Base-by-base conservation (phyloP, 2,113 vertebrate genomes). In the Epinephelus cyanopodus region DNA sequence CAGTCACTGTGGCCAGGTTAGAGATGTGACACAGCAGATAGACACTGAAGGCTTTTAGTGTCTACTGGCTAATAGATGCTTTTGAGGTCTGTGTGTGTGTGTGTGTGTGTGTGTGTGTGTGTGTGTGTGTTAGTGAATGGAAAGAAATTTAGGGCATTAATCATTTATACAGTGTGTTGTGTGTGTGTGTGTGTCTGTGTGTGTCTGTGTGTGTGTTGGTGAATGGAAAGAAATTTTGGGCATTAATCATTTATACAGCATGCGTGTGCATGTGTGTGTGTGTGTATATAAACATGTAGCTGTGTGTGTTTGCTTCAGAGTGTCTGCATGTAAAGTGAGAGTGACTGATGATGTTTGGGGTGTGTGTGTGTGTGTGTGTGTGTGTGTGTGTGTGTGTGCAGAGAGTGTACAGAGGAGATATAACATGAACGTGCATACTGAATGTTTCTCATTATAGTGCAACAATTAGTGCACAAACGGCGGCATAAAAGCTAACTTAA, bases 1-100 rank as follows among this genome's bases (percentile, higher is more conserved):
- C n/a, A 75, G 0, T 58, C 19, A 11, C 73, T 71, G 25, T 5
- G 15, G 63, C n/a, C 18, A 27, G 39, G 65, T 81, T 65, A 61
- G 47, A 82, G 64, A 87, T 83, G 74, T 60, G 73, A 80, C 66
- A 58, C 66, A 58, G 17, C 66, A 58, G 17, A 81, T 67, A 84
- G 62, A 79, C 69, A 47, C 47, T 79, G 42, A 73, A 57, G 57
- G 82, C 77, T 87, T 78, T 82, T 62, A 65, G 45, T 76, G 29
- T 78, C 76, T 62, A 61, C 37, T 76, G 23, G 67, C 64, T 87
- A 67, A 76, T 58, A 54, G 50, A 60, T 45, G 61, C 37, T 70
- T 75, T 66, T 66, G 14, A 71, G 25, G 66, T 47, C 21, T 73
- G 58, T 67, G 54, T 37, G 68, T 64, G 60, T 60, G 70, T 42